Evolutionary conservation across 2,888 invertebrate genomes (phyloP).

Genomic region (Pinctada fucata): DNA sequence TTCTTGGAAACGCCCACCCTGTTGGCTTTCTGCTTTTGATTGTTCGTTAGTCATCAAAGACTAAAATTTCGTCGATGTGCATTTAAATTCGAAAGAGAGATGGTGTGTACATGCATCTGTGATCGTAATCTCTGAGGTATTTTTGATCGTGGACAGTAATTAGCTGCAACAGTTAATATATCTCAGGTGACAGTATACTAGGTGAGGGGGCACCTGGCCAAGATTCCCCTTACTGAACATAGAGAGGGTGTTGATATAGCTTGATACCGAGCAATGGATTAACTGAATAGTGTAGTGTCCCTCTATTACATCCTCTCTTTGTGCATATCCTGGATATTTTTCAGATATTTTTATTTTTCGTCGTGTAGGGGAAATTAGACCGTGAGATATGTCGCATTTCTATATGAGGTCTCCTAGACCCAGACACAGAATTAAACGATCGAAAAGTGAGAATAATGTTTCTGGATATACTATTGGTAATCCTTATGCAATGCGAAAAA

Average conservation of each 20-base stretch:
- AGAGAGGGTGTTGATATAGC: background rate
- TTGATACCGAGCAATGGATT: too few species aligned
- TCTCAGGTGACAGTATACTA: constrained; percentile 18
- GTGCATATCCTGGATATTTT: too few species aligned
- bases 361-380: background rate
- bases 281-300: too few species aligned
- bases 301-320: too few species aligned
- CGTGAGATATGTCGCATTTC: background rate
- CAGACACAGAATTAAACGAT: constrained; percentile 21
- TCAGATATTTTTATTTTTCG: too few species aligned
- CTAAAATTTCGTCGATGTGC: too few species aligned
- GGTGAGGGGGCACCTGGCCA: constrained; percentile 17
- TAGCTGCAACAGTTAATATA: constrained; percentile 1
- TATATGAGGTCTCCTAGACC: constrained; percentile 16
- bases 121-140: too few species aligned
- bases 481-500: constrained; percentile 17
- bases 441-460: constrained; percentile 25
- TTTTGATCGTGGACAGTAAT: background rate
- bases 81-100: too few species aligned
- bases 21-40: too few species aligned
- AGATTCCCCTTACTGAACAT: background rate
- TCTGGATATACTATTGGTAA: constrained; percentile 30
- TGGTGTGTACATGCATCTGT: too few species aligned
- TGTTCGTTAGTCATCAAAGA: too few species aligned
- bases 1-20: too few species aligned